Evolutionary conservation across 2,797 vertebrate species (phyloP).

Genomic region (Buphagus erythrorhynchus): DNA sequence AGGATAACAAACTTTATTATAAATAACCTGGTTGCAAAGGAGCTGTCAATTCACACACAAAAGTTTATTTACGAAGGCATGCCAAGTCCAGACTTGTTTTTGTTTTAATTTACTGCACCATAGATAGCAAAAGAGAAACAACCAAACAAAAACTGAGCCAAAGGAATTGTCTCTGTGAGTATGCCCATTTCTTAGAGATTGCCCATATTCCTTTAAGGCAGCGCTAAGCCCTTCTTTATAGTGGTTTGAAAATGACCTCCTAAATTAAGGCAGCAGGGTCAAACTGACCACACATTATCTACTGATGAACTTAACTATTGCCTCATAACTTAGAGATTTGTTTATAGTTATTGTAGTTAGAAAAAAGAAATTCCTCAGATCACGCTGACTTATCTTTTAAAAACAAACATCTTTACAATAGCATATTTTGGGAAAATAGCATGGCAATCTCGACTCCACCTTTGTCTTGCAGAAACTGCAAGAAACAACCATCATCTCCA

Average conservation of each 20-base stretch:
- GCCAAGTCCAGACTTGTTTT: slow-evolving; percentile 52
- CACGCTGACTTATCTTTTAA: slow-evolving; percentile 6
- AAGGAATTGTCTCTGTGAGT: not conserved
- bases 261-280: slow-evolving; percentile 53
- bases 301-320: slow-evolving; percentile 20
- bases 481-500: not conserved
- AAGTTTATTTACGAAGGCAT: slow-evolving; percentile 33
- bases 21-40: slow-evolving; percentile 37
- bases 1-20: slow-evolving; percentile 13
- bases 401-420: slow-evolving; percentile 26
- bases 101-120: slow-evolving; percentile 52
- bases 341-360: slow-evolving; percentile 44
- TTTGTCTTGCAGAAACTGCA: not conserved
- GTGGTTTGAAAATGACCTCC: slow-evolving; percentile 32
- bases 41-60: slow-evolving; percentile 28
- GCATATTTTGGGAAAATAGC: not conserved
- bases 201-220: slow-evolving; percentile 21
- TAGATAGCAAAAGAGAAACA: slow-evolving; percentile 51
- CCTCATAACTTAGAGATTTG: slow-evolving; percentile 49
- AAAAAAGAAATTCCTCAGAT: slow-evolving; percentile 43
- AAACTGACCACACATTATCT: slow-evolving; percentile 54
- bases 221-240: slow-evolving; percentile 23
- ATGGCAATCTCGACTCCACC: not conserved
- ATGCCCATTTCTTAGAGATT: not conserved
- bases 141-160: slow-evolving; percentile 31